Base-by-base conservation (phyloP, 2,113 vertebrate genomes). In the Cygnus atratus region DNA sequence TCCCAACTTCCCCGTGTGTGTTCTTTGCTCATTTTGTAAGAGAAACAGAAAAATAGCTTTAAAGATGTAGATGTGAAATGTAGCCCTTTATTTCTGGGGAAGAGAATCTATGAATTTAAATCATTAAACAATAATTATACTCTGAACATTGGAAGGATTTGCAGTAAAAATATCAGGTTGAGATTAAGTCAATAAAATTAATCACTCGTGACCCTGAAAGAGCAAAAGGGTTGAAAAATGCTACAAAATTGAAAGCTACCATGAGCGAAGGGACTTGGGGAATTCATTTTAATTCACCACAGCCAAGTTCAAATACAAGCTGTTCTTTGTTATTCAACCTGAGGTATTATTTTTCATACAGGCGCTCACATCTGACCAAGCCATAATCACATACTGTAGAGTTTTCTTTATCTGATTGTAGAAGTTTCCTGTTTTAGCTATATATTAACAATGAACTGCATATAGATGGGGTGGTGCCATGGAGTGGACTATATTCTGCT, bases 131-230 rank as follows among this genome's bases (percentile, higher is more conserved):
- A 46, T 95, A 95, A 96, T 94, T 92, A 91, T 82, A 80, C 86
- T 88, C 91, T 88, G 82, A 96, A 94, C 86, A 66, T 81, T 95
- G 90, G 91, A 97, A 95, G 79, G 75, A 97, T 95, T 97, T 97
- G 95, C 73, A 91, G 87, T 91, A 95, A 97, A 97, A 97, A 90
- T 95, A 94, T 92, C 75, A 87, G 37, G 93, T 93, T 97, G 80
- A 96, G 82, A 97, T 97, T 98, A 96, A 94, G 76, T 98, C 90
- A 97, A 97, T 95, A 95, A 97, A 97, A 98, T 95, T 93, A 98
- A 97, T 97, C 96, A 96, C 88, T 97, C 4, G 0, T 93, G 88
- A 90, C 78, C 75, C 82, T 93, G 58, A 96, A 93, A 72, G 90
- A 95, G 70, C 39, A 96, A 97, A 96, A 79, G 55, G 25, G 31